A percentile compares a stretch with the other conserved stretches of the same genome.
These are phyloP conservation scores for Ryuthela nishihirai DNA, from an alignment of 2,888 invertebrate genomes.

Conservation along the genomic window DNA sequence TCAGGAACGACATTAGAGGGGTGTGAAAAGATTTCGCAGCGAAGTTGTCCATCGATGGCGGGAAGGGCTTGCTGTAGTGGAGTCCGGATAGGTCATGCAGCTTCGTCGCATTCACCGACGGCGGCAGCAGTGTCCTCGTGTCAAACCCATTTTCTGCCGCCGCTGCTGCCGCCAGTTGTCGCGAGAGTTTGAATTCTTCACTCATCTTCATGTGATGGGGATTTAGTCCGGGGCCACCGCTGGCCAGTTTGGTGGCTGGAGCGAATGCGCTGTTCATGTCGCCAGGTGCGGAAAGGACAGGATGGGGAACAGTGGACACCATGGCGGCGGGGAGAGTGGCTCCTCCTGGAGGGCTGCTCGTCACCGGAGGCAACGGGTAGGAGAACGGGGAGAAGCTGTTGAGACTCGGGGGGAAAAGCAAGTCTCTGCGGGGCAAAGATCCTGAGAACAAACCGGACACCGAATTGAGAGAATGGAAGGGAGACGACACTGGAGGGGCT, in stretches of 20 bases:
- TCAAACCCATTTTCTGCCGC: slow-evolving; percentile 2
- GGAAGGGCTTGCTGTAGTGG: not conserved
- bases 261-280: slow-evolving; percentile 33
- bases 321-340: slow-evolving; percentile 7
- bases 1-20: slow-evolving; percentile 63
- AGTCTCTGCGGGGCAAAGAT: slow-evolving; percentile 20
- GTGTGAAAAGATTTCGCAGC: slow-evolving; percentile 17
- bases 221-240: not conserved
- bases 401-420: slow-evolving; percentile 17
- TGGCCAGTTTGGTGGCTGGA: slow-evolving; percentile 11
- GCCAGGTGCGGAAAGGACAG: not conserved
- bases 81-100: too few relatives aligned
- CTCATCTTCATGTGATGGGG: slow-evolving; percentile 25
- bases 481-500: not conserved
- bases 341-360: slow-evolving; percentile 8
- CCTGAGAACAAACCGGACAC: slow-evolving; percentile 14
- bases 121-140: slow-evolving; percentile 4
- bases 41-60: slow-evolving; percentile 9
- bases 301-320: not conserved
- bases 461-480: slow-evolving; percentile 8
- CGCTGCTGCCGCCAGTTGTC: slow-evolving; percentile 11
- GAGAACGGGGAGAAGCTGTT: slow-evolving; percentile 22
- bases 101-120: slow-evolving; percentile 1
- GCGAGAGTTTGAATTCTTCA: slow-evolving; percentile 26
- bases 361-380: slow-evolving; percentile 11